Percentiles rank a stretch among this genome's conserved stretches.
phyloP scores from a whole-genome alignment of 1,140 invertebrate species.

The Habropoda laboriosa region DNA sequence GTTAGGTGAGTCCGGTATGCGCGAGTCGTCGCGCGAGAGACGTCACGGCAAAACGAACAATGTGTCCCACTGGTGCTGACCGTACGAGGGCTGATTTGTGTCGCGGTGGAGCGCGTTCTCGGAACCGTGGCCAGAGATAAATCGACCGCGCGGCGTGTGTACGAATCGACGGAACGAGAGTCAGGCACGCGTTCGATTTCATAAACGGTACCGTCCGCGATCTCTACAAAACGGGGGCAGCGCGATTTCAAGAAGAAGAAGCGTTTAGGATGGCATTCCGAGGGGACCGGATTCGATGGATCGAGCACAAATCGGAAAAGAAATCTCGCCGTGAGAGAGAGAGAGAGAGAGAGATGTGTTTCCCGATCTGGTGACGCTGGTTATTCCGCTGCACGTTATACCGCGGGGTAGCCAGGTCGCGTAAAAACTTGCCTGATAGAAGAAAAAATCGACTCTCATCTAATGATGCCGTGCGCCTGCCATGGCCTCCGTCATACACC shows the following conservation, averaged over 20 bases:
- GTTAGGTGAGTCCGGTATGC: background rate
- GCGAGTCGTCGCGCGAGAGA: background rate
- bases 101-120: background rate
- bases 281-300: background rate
- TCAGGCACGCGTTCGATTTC: background rate
- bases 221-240: background rate
- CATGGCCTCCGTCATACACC: slow-evolving; percentile 11
- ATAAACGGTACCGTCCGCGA: background rate
- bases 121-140: background rate
- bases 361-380: slow-evolving; percentile 13
- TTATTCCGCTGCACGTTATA: slow-evolving; percentile 18
- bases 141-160: background rate
- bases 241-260: background rate
- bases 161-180: background rate
- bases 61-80: background rate
- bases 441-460: slow-evolving; percentile 37
- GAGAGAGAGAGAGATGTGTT: background rate
- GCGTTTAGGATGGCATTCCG: background rate
- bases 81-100: slow-evolving; percentile 13
- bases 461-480: slow-evolving; percentile 32
- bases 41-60: slow-evolving; percentile 11
- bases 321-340: slow-evolving; percentile 32
- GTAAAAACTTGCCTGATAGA: slow-evolving; percentile 38
- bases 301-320: slow-evolving; percentile 24
- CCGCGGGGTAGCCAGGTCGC: slow-evolving; percentile 1